Evolutionary conservation across 2,888 invertebrate genomes (phyloP).

Genomic region (Himalopsyche tibetana): DNA sequence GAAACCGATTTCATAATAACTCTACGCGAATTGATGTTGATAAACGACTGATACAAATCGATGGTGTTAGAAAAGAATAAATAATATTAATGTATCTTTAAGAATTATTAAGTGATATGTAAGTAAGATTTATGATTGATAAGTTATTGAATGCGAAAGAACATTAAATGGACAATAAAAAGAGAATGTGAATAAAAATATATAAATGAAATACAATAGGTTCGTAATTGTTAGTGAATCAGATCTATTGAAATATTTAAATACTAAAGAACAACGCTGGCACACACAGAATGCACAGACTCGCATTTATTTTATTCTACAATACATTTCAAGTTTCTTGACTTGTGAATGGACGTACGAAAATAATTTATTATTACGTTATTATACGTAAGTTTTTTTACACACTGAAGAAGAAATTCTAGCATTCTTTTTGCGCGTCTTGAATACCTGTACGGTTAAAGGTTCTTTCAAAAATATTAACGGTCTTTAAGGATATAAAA

Average conservation of each 20-base stretch:
- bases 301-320: too few species aligned
- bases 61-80: slow-evolving; percentile 23
- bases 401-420: too few species aligned
- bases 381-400: too few species aligned
- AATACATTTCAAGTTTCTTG: too few species aligned
- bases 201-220: neutral
- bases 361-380: too few species aligned
- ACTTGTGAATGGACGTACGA: too few species aligned
- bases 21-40: neutral
- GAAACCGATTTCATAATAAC: slow-evolving; percentile 14
- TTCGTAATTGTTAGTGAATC: neutral
- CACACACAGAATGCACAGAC: too few species aligned
- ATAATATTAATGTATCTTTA: neutral
- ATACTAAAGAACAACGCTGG: too few species aligned
- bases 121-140: slow-evolving; percentile 9
- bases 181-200: neutral
- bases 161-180: neutral
- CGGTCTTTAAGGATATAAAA: too few species aligned
- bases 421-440: too few species aligned
- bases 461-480: too few species aligned
- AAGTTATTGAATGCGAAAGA: slow-evolving; percentile 22
- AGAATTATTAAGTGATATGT: neutral
- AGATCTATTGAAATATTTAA: neutral
- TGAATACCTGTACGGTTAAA: too few species aligned
- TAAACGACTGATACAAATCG: slow-evolving; percentile 13